Evolutionary conservation across 2,888 invertebrate genomes (phyloP), one percentile per base, ranked within the genome.

Genomic region (Drosophila testacea): DNA sequence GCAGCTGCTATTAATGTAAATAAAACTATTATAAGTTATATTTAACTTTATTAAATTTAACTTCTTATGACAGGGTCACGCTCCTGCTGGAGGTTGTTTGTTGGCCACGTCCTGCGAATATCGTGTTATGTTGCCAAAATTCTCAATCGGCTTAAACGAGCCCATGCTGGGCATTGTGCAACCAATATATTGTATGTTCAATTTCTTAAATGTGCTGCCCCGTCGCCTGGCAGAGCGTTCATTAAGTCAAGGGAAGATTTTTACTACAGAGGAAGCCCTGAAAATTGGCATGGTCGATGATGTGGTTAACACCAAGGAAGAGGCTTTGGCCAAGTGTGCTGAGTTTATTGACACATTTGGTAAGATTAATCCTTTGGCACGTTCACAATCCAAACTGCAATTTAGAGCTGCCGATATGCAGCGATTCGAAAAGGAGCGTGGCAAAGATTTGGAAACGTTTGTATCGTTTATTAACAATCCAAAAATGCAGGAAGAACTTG

Each of bases 1-100:
- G 96, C 96, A n/a, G 97, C 97, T 65, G 96, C 96, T 38, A 96
- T 98, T 57, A 97, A 97, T 94, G 97, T 97, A 93, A 66, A 54
- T 27, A n/a, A 34, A 4, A 44, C 0, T 0, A n/a, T 28, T 34
- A 27, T 11, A 6, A 6, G n/a, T 4, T 10, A 3, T 6, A 10
- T 27, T 7, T 9, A 9, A 51, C 27, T 7, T 7, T 36, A 1
- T 22, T 2, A 2, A n/a, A 56, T 47, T 5, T 7, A 11, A 22
- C 3, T 36, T 32, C 0, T n/a, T 3, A 22, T 22, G 22, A 22
- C 83, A 96, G 96, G 97, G 97, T 4, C 96, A 97, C 85, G 86
- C 96, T 0, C 96, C 96, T 38, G 97, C 96, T 28, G 97, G 97
- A 4, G 98, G 98, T 0, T 98, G 97, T 87, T 92, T 97, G 0